Conservation (phyloP, 2,888 invertebrate genomes). For the Chromoteleia sp. region DNA sequence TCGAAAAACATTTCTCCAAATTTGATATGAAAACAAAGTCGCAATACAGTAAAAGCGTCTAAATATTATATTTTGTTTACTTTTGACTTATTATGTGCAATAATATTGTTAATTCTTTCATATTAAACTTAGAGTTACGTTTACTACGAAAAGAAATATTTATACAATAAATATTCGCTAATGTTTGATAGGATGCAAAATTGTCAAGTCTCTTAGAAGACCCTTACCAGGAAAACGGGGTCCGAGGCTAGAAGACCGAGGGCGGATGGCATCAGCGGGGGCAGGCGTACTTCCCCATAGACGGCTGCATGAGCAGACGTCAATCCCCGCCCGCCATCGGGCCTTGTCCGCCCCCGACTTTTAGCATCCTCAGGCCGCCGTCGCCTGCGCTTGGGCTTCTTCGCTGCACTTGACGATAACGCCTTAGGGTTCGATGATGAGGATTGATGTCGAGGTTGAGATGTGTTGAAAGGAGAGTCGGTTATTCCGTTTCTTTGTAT, state of each 20-base stretch:
- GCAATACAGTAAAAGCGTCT: too few relatives aligned
- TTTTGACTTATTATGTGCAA: too few relatives aligned
- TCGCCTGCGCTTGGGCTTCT: constrained; percentile 83
- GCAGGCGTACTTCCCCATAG: constrained; percentile 85
- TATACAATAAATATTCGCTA: too few relatives aligned
- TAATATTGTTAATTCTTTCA: too few relatives aligned
- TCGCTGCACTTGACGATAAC: constrained; percentile 69
- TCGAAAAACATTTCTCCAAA: too few relatives aligned
- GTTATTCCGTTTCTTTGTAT: constrained; percentile 78
- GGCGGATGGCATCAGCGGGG: constrained; percentile 87
- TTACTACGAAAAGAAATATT: too few relatives aligned
- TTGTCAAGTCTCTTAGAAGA: constrained; percentile 73
- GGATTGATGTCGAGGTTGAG: constrained; percentile 75
- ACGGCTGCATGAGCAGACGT: constrained; percentile 84
- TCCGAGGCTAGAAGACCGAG: constrained; percentile 85
- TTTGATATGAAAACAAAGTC: too few relatives aligned
- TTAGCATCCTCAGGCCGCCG: constrained; percentile 84
- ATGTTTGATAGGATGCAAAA: constrained; percentile 30
- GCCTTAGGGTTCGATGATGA: constrained; percentile 70
- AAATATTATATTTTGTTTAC: too few relatives aligned
- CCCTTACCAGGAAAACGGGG: constrained; percentile 84
- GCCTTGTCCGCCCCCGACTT: constrained; percentile 83
- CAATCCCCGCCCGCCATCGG: constrained; percentile 83
- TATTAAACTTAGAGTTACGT: too few relatives aligned
- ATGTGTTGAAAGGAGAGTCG: constrained; percentile 73